A percentile compares a stretch with the other conserved stretches of the same genome.
phyloP scores from a whole-genome alignment of 1,140 invertebrate genomes.

The Dreissena polymorpha region DNA sequence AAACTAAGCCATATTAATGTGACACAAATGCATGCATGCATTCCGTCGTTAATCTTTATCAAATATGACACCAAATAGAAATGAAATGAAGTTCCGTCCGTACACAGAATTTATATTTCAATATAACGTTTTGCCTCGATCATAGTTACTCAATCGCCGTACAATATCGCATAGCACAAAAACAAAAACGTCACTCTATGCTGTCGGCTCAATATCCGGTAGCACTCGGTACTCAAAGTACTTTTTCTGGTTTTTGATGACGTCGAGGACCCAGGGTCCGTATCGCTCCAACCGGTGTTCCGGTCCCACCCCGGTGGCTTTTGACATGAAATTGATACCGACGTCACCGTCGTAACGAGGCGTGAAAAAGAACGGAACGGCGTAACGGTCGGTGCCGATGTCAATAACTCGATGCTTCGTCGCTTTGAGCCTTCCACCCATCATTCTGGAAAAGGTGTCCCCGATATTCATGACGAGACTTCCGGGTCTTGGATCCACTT shows the following conservation, averaged over 20 bases:
- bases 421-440: conserved; percentile 48
- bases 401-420: conserved; percentile 56
- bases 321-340: conserved; percentile 17
- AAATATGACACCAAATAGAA: too few relatives aligned
- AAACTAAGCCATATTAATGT: too few relatives aligned
- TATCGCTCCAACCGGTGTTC: conserved; percentile 43
- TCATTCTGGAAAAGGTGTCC: conserved; percentile 55
- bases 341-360: conserved; percentile 53
- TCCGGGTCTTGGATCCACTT: conserved; percentile 35
- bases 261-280: conserved; percentile 47
- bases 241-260: conserved; percentile 50
- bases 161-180: too few relatives aligned
- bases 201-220: conserved; percentile 45
- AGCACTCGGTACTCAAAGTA: conserved; percentile 49
- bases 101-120: too few relatives aligned
- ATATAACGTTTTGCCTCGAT: too few relatives aligned
- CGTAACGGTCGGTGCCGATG: conserved; percentile 34
- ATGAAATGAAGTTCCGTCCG: too few relatives aligned
- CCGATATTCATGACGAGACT: conserved; percentile 60
- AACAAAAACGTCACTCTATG: background rate
- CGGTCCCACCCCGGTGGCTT: conserved; percentile 39
- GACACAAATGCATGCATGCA: too few relatives aligned
- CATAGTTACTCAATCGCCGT: too few relatives aligned
- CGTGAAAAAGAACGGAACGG: conserved; percentile 59
- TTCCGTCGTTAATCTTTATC: too few relatives aligned